Conservation (phyloP, 2,797 vertebrate genomes). For the Phaenicophaeus curvirostris region DNA sequence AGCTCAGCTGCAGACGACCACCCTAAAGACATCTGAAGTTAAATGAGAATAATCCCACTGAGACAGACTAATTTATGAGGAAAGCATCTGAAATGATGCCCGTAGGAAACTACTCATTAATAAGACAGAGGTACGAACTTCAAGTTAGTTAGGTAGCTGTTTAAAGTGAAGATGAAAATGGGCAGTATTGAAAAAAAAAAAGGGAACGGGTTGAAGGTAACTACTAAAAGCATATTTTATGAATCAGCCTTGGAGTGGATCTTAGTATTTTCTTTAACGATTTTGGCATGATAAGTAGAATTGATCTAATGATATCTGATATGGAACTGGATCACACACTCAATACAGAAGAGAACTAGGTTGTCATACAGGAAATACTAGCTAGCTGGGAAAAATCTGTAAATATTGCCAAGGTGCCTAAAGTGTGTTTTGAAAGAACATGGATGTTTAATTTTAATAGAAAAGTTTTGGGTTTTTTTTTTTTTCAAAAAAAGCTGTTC, state of each 20-base stretch:
- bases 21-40: conserved; percentile 11
- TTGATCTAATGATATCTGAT: background rate
- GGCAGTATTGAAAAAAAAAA: background rate
- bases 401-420: background rate
- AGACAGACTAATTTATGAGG: conserved; percentile 16
- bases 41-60: background rate
- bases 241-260: background rate
- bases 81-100: conserved; percentile 11
- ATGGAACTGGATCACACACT: background rate
- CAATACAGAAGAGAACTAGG: background rate
- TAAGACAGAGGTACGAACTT: background rate
- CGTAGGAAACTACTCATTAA: background rate
- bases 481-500: background rate
- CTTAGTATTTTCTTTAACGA: conserved; percentile 21
- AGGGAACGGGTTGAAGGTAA: background rate
- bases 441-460: background rate
- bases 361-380: background rate
- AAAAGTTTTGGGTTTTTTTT: background rate
- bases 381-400: background rate
- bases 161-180: background rate
- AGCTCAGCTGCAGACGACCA: background rate
- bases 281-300: background rate
- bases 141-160: background rate
- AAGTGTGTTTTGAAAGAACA: background rate
- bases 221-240: background rate